Evolutionary conservation across 2,888 invertebrate genomes (phyloP).

Genomic region (Spilarctia lutea): DNA sequence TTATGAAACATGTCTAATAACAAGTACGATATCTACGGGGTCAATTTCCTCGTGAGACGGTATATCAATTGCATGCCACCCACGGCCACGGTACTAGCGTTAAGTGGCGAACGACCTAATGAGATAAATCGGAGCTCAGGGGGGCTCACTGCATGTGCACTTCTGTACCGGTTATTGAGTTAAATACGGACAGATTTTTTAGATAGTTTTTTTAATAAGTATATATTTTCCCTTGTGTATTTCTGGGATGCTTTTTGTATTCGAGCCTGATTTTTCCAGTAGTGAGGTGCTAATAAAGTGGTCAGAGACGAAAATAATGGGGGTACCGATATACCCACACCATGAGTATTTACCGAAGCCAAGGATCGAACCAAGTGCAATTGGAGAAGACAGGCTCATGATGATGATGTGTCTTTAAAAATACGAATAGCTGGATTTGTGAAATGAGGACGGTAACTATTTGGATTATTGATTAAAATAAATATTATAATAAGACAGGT

Average conservation of each 20-base stretch:
- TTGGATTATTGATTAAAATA: too few species aligned
- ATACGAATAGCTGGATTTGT: too few species aligned
- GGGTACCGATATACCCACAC: too few species aligned
- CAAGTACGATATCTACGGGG: conserved; percentile 1
- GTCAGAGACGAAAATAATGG: too few species aligned
- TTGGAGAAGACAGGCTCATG: too few species aligned
- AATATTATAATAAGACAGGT: too few species aligned
- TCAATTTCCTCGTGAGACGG: conserved; percentile 14
- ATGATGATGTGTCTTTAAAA: too few species aligned
- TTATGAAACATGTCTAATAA: background rate
- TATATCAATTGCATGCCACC: conserved; percentile 37
- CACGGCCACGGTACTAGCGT: conserved; percentile 29
- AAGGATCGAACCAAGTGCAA: too few species aligned
- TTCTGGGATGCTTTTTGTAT: too few species aligned
- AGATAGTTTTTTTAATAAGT: background rate
- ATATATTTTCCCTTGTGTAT: background rate
- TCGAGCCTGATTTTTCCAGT: background rate
- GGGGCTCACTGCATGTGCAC: conserved; percentile 32
- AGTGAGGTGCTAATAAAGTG: background rate
- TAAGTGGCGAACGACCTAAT: conserved; percentile 32
- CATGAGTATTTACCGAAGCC: too few species aligned
- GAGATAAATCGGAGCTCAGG: conserved; percentile 46
- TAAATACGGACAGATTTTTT: conserved; percentile 1
- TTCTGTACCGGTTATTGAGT: conserved; percentile 2
- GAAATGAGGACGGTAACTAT: too few species aligned